Percentiles rank a stretch among this genome's conserved stretches.
phyloP scores from a whole-genome alignment of 2,113 vertebrate species.

The crab-eating macaque (Macaca fascicularis) region T2T-MFA8v1.1 NC_088389.1:101548501-101549000 shows the following conservation, averaged over 20 bases:
- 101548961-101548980: neutral
- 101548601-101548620: neutral
- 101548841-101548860: neutral
- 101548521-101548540: slow-evolving; percentile 35
- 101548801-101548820: neutral
- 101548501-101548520: slow-evolving; percentile 22
- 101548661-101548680: too few species aligned
- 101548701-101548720: neutral
- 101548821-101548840: neutral
- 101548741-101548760: neutral
- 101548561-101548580: neutral
- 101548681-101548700: too few species aligned
- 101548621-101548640: neutral
- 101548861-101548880: neutral
- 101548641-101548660: neutral
- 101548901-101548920: neutral
- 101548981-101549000: neutral
- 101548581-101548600: neutral
- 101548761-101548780: neutral
- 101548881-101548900: neutral
- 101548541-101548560: slow-evolving; percentile 33
- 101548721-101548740: neutral
- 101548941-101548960: neutral
- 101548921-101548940: neutral
- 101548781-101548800: neutral